Percentiles rank a stretch among this genome's conserved stretches.
These are phyloP conservation scores for Ellobius talpinus DNA, from an alignment of 2,113 vertebrate genomes.

Conservation along the genomic window DNA sequence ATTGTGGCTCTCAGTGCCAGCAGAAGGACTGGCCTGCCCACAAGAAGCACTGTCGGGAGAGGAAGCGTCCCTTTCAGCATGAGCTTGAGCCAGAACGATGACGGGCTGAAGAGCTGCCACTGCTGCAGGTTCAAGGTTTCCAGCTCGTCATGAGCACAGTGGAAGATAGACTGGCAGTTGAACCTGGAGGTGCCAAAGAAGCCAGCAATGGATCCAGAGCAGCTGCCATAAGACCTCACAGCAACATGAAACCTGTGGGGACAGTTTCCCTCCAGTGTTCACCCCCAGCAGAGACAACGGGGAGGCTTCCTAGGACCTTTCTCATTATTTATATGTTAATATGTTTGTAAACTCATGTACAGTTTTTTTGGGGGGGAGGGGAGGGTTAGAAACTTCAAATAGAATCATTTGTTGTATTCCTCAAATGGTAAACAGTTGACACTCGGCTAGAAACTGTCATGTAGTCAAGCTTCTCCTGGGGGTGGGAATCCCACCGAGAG, in stretches of 20 bases:
- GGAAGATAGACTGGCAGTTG: slow-evolving; percentile 82
- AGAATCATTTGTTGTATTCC: slow-evolving; percentile 87
- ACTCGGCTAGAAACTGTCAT: slow-evolving; percentile 73
- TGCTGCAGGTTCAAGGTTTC: slow-evolving; percentile 76
- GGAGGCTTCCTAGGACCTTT: slow-evolving; percentile 87
- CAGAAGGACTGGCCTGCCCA: slow-evolving; percentile 99
- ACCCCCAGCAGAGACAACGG: slow-evolving; percentile 86
- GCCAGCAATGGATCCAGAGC: slow-evolving; percentile 76
- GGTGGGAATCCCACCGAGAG: slow-evolving; percentile 58
- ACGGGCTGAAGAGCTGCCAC: slow-evolving; percentile 73
- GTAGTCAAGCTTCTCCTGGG: slow-evolving; percentile 78
- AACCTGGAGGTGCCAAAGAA: slow-evolving; percentile 85
- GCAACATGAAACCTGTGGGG: slow-evolving; percentile 80
- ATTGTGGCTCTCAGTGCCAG: slow-evolving; percentile 99
- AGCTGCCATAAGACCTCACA: slow-evolving; percentile 74
- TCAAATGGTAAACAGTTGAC: slow-evolving; percentile 80
- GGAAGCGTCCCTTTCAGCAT: slow-evolving; percentile 93
- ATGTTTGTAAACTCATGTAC: slow-evolving; percentile 93
- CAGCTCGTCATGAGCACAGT: slow-evolving; percentile 83
- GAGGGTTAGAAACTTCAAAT: slow-evolving; percentile 86
- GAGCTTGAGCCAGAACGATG: slow-evolving; percentile 97
- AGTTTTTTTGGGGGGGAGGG: slow-evolving; percentile 84
- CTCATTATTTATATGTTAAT: slow-evolving; percentile 93
- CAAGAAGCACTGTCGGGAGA: slow-evolving; percentile 99
- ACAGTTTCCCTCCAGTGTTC: slow-evolving; percentile 83